A percentile compares a stretch with the other conserved stretches of the same genome.
Evolutionary conservation across 2,888 invertebrate species (phyloP).

Genomic region (Eupithecia vulgata): DNA sequence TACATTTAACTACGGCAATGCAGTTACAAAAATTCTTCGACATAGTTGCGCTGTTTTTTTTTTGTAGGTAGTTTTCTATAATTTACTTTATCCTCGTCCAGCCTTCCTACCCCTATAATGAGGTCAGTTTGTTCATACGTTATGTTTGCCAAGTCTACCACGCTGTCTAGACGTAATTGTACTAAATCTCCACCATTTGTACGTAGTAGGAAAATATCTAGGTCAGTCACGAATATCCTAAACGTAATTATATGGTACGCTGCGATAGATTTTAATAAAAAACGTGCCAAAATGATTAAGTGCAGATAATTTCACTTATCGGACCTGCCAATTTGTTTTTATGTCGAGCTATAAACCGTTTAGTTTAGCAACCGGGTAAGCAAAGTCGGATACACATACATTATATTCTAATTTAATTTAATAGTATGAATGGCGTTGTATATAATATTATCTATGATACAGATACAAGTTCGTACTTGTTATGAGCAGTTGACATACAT

Average conservation of each 20-base stretch:
- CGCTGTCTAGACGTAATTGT: conserved; percentile 31
- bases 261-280: conserved; percentile 33
- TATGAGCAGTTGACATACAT: neutral
- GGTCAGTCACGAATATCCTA: conserved; percentile 34
- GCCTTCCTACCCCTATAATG: neutral
- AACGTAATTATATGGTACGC: conserved; percentile 28
- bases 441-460: too few relatives aligned
- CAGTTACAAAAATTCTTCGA: neutral
- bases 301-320: conserved; percentile 19
- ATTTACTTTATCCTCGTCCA: neutral
- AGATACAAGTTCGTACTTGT: too few relatives aligned
- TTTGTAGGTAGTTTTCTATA: neutral
- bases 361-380: neutral
- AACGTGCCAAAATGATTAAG: conserved; percentile 31
- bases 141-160: conserved; percentile 23
- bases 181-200: conserved; percentile 30
- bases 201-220: conserved; percentile 36
- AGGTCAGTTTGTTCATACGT: neutral
- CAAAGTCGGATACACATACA: too few relatives aligned
- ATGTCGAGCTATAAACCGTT: conserved; percentile 20
- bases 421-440: neutral
- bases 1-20: neutral
- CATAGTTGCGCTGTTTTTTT: neutral
- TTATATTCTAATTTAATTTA: neutral
- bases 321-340: conserved; percentile 21